Conservation (phyloP, 2,113 vertebrate species). For the Siniperca knerii region DNA sequence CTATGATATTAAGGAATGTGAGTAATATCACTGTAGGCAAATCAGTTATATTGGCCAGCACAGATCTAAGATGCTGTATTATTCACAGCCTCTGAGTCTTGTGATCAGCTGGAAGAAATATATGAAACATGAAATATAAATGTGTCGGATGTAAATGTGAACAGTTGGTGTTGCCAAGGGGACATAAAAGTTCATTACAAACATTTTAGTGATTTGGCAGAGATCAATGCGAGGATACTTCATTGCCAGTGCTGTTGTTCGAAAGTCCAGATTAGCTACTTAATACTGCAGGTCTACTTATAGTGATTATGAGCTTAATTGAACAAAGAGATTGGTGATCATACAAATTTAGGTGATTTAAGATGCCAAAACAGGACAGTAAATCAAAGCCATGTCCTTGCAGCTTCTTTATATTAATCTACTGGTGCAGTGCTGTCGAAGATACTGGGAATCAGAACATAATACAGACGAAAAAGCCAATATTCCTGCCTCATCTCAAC, state of each 20-base stretch:
- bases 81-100: slow-evolving; percentile 60
- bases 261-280: slow-evolving; percentile 42
- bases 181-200: slow-evolving; percentile 54
- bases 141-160: slow-evolving; percentile 55
- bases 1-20: slow-evolving; percentile 59
- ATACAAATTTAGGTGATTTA: slow-evolving; percentile 30
- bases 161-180: slow-evolving; percentile 40
- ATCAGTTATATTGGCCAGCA: slow-evolving; percentile 49
- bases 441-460: not conserved
- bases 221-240: slow-evolving; percentile 29
- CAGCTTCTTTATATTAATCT: not conserved
- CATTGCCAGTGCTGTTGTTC: slow-evolving; percentile 41
- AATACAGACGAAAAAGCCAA: slow-evolving; percentile 12
- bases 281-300: slow-evolving; percentile 54
- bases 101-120: slow-evolving; percentile 58
- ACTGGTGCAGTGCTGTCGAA: not conserved
- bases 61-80: slow-evolving; percentile 57
- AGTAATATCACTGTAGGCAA: slow-evolving; percentile 49
- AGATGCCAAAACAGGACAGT: slow-evolving; percentile 27
- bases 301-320: slow-evolving; percentile 67
- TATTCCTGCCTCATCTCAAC: not conserved
- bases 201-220: slow-evolving; percentile 58
- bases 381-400: not conserved
- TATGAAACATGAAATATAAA: slow-evolving; percentile 74
- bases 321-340: slow-evolving; percentile 51